These are phyloP conservation scores for Psittacula echo DNA, from an alignment of 2,797 vertebrate species.

Conservation along the genomic window DNA sequence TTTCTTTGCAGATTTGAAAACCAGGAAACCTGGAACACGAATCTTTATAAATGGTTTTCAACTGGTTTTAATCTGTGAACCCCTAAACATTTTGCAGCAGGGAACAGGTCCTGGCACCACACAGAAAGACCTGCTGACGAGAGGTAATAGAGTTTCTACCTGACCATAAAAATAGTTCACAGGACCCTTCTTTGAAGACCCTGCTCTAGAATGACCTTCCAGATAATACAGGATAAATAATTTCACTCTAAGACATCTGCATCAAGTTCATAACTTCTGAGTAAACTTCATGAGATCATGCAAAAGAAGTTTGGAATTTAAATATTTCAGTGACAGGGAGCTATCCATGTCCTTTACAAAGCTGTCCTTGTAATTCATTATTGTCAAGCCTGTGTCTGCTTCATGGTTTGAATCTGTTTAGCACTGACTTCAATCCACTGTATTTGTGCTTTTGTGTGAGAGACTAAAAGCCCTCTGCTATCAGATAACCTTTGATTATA, in stretches of 20 bases:
- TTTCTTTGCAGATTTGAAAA: neutral
- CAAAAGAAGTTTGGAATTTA: neutral
- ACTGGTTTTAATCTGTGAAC: neutral
- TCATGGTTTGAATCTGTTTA: neutral
- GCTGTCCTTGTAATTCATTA: neutral
- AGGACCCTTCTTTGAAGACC: neutral
- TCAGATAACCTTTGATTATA: neutral
- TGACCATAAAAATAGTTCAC: neutral
- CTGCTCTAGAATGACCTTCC: neutral
- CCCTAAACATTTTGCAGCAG: neutral
- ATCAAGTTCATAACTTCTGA: neutral
- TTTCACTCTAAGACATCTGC: neutral
- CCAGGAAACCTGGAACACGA: neutral
- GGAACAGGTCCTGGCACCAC: neutral
- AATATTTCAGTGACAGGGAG: neutral
- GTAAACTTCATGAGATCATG: neutral
- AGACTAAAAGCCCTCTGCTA: neutral
- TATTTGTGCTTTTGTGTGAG: neutral
- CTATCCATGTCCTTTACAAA: neutral
- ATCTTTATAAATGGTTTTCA: neutral
- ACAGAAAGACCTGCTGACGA: neutral
- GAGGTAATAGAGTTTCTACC: neutral
- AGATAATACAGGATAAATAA: neutral
- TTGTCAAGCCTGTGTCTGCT: neutral
- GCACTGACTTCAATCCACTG: neutral